Base-by-base conservation (phyloP, 1,140 invertebrate species). In the Drosophila gunungcola region DNA sequence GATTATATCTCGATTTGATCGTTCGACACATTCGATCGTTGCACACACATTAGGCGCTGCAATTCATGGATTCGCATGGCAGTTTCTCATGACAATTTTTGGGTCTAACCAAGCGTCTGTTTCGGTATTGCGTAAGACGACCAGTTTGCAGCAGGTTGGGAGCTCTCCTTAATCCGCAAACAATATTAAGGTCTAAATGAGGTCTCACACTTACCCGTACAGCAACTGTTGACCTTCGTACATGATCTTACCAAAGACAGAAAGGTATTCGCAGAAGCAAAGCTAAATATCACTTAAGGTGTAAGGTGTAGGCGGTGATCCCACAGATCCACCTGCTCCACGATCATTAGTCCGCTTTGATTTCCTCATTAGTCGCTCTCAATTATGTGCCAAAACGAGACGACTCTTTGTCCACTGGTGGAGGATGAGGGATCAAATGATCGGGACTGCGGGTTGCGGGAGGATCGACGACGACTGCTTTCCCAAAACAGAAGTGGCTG, bases 321-420 rank as follows among this genome's bases (percentile, higher is more conserved):
- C 43, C 51, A 69, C 58, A 34, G 9, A 43, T 55, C 25, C 51
- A 70, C 32, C 9, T 67, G 73, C 58, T 72, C 54, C 38, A 13
- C 29, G 54, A 78, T 49, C 55, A 68, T 73, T 67, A 64, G 54
- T 13, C n/a, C 43, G 63, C 49, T 67, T 67, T 62, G 56, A 88
- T 89, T 89, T 89, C 84, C 84, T 89, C 85, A 89, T 89, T 89
- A 89, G 65, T 67, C 42, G 61, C 84, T 90, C 69, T 89, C 84
- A 89, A 89, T 90, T 90, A 89, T 65, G 73, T 75, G 64, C 49
- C 56, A 65, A 56, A 65, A 56, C 63, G 51, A 61, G 38, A 11
- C 68, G 36, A 51, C 69, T 52, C 11, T 41, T 43, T 53, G 55
- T 41, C 41, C 54, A 72, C 10, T 27, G 38, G 10, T 27, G 32